Evolutionary conservation across 2,797 vertebrate species (phyloP), one percentile per base, ranked within the genome.

Genomic region (Pachyuromys duprasi): DNA sequence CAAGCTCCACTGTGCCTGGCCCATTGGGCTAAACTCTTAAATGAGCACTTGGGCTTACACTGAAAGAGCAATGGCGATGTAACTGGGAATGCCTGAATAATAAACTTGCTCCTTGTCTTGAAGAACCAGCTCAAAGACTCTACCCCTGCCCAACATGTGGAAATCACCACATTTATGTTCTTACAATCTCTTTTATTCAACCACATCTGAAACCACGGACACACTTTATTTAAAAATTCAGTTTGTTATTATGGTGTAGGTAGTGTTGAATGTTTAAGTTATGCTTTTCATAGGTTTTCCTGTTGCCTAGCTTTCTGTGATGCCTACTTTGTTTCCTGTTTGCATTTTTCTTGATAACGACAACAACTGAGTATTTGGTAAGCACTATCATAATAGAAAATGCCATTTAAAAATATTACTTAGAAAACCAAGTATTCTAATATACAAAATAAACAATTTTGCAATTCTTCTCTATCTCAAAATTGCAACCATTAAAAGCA

Each of bases 391-490:
- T 69, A n/a, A 55, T 33, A 82, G 14, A 79, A 74, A 81, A 78
- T 28, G 31, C 11, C 70, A 76, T 76, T 82, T 94, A 45, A 65
- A 90, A 90, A n/a, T 5, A 20, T 72, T 42, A 42, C 89, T 83
- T 94, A 65, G 74, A 84, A 93, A 39, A 39, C 4, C 36, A 63
- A 76, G 17, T 62, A 55, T 11, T 91, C 36, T 55, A 90, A 15
- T 74, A 70, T 70, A 39, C 22, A 94, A 95, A 92, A 65, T 45
- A 69, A 87, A 65, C 78, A 55, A 53, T 67, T 87, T 18, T 53
- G 26, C 0, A 33, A 0, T 75, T 9, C 39, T 78, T 92, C n/a
- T 74, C 8, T 53, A 62, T 89, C 82, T 93, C 49, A 89, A 89
- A 80, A 28, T 72, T 82, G 87, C 84, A n/a, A 26, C 31, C 45